These are phyloP conservation scores for Cantharis lateralis DNA, from an alignment of 2,888 invertebrate species.

Conservation along the genomic window DNA sequence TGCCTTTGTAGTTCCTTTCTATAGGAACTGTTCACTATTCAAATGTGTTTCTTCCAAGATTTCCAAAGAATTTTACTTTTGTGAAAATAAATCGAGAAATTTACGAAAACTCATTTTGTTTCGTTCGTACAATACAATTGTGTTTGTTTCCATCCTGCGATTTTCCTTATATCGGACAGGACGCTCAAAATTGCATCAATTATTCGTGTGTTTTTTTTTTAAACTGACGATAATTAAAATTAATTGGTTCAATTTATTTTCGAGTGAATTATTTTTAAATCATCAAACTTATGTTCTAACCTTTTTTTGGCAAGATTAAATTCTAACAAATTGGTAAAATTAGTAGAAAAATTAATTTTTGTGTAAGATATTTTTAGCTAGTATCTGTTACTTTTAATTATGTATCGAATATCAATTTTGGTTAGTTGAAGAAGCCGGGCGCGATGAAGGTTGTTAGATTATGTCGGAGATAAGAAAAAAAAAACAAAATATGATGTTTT, in stretches of 20 bases:
- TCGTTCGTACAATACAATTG: neutral
- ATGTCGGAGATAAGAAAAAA: constrained; percentile 23
- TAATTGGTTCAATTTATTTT: neutral
- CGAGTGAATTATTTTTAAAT: neutral
- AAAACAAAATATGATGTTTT: constrained; percentile 28
- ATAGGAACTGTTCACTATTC: constrained; percentile 21
- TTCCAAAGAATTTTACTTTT: constrained; percentile 1
- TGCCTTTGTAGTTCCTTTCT: constrained; percentile 15
- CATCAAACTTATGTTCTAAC: neutral
- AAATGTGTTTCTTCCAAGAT: constrained; percentile 15
- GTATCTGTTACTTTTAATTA: constrained; percentile 25
- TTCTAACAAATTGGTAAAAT: neutral
- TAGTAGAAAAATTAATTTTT: neutral
- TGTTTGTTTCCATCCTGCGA: neutral
- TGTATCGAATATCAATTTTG: constrained; percentile 19
- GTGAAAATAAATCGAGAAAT: neutral
- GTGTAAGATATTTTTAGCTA: constrained; percentile 12
- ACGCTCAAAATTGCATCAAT: neutral
- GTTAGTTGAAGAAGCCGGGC: constrained; percentile 22
- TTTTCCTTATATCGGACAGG: neutral
- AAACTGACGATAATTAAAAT: neutral
- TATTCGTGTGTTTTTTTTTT: neutral
- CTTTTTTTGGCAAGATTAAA: neutral
- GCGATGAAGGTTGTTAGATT: constrained; percentile 30
- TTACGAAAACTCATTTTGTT: constrained; percentile 2